A percentile compares a stretch with the other conserved stretches of the same genome.
Conservation (phyloP, 1,140 invertebrate genomes). For the Apis florea region DNA sequence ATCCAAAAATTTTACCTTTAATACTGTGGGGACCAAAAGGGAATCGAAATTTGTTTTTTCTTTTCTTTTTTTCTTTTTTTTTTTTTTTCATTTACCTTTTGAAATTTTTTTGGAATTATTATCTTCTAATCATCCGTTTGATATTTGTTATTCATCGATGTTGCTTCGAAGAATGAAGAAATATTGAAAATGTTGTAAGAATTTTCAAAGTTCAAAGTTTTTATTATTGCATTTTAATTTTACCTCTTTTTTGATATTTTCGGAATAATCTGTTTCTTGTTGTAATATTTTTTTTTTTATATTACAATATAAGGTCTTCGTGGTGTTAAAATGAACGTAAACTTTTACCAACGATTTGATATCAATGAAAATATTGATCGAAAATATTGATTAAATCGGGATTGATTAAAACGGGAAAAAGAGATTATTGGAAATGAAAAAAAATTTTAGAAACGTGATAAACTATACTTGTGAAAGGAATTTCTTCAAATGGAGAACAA, state of each 20-base stretch:
- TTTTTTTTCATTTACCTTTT: too few species aligned
- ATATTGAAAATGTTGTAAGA: too few species aligned
- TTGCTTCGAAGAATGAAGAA: too few species aligned
- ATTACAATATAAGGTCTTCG: background rate
- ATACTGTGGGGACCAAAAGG: background rate
- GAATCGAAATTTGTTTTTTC: background rate
- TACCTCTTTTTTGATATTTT: too few species aligned
- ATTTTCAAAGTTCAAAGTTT: too few species aligned
- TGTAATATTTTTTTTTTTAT: background rate
- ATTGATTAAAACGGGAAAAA: too few species aligned
- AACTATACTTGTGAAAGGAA: background rate
- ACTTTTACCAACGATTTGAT: background rate
- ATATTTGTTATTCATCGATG: too few species aligned
- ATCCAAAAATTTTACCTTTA: constrained; percentile 4
- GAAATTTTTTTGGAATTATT: too few species aligned
- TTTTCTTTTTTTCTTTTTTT: too few species aligned
- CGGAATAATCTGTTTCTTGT: background rate
- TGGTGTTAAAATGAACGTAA: background rate
- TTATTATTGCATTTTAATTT: too few species aligned
- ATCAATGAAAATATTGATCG: background rate
- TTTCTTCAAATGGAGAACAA: background rate
- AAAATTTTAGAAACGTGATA: background rate
- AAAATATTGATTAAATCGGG: background rate
- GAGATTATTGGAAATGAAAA: background rate
- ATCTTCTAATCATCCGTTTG: too few species aligned